Evolutionary conservation across 2,113 vertebrate genomes (phyloP), one percentile per base, ranked within the genome.

Genomic region (Gobius niger): DNA sequence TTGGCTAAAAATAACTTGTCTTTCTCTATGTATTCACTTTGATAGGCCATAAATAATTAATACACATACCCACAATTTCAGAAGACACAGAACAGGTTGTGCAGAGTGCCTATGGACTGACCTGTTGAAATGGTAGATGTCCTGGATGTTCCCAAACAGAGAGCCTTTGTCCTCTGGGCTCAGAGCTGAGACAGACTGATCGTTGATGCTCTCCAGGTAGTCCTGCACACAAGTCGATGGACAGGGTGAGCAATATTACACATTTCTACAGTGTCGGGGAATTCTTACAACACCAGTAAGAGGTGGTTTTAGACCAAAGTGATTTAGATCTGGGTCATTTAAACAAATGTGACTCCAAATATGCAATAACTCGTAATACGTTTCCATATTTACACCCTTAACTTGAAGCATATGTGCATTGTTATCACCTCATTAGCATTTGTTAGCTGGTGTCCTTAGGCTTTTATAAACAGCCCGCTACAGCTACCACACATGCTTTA

Each of bases 71-170:
- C 24, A 34, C 24, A 9, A 4, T 9, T 18, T 9, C n/a, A 52
- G 51, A 34, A 34, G 24, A 34, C 24, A 34, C 5, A 34, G 3
- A 34, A 34, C 24, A 34, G 3, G 24, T 34, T 34, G 24, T 34
- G 10, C 2, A 24, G 9, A 24, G 2, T 24, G 24, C 24, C 3
- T 14, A 40, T 13, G 11, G 12, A 57, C 54, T 60, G 40, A 63
- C 61, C 97, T 96, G 85, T 99, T 99, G 81, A 99, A 99, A 85
- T 62, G 89, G 86, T 96, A 98, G 90, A 99, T 98, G 78, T 98
- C 97, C 62, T 75, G 83, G 85, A 98, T 99, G 90, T 98, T 99
- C 87, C 98, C 98, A 76, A 99, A 99, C 40, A 98, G 91, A 63
- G 95, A 95, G 11, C 91, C 92, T 83, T 94, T 93, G 71, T 99